Conservation (phyloP, 1,140 invertebrate species). For the Maniola jurtina region DNA sequence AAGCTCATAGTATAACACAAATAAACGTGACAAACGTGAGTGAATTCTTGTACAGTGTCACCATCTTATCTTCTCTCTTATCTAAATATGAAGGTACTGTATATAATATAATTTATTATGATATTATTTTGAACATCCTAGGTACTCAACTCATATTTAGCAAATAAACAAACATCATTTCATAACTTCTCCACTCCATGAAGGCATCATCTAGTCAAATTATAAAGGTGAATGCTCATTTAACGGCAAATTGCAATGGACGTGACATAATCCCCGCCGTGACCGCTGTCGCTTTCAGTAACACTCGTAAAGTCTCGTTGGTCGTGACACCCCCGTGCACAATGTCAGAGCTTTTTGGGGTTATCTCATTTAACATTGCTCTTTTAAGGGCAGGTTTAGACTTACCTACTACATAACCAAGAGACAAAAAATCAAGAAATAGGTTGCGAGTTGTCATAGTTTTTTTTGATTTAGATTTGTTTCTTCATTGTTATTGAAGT, state of each 20-base stretch:
- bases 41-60: slow-evolving; percentile 17
- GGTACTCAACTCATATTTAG: too few relatives aligned
- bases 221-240: not conserved
- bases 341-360: slow-evolving; percentile 15
- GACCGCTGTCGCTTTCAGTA: not conserved
- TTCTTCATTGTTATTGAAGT: too few relatives aligned
- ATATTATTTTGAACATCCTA: too few relatives aligned
- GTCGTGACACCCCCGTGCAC: slow-evolving; percentile 19
- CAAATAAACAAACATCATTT: too few relatives aligned
- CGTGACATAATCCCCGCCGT: slow-evolving; percentile 28
- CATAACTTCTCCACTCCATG: too few relatives aligned
- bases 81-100: too few relatives aligned
- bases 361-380: slow-evolving; percentile 25
- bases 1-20: slow-evolving; percentile 22
- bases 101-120: too few relatives aligned
- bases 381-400: not conserved
- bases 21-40: slow-evolving; percentile 17
- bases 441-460: too few relatives aligned
- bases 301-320: not conserved
- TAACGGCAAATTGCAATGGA: slow-evolving; percentile 8
- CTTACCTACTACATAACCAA: too few relatives aligned
- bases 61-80: too few relatives aligned
- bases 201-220: not conserved
- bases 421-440: too few relatives aligned
- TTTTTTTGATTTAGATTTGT: too few relatives aligned